phyloP scores from a whole-genome alignment of 1,140 invertebrate genomes.

The Euglossa dilemma region DNA sequence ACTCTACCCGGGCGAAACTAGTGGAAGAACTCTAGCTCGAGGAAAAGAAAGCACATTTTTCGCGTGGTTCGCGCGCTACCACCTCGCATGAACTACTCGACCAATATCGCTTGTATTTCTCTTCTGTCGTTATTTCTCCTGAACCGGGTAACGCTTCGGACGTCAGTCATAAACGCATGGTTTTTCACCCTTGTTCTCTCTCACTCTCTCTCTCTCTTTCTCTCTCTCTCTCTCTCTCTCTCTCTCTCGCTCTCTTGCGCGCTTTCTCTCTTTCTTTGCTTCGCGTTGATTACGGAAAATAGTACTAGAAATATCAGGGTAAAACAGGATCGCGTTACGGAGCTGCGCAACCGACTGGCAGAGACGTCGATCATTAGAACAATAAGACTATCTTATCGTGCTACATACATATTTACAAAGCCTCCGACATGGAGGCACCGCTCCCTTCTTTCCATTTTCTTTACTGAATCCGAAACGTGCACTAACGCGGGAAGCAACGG shows the following conservation, averaged over 20 bases:
- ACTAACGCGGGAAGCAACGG: slow-evolving; percentile 65
- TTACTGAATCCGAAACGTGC: slow-evolving; percentile 70
- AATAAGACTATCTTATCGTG: slow-evolving; percentile 81
- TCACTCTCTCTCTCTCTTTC: neutral
- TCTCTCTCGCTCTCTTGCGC: too few species aligned
- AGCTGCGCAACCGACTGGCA: slow-evolving; percentile 72
- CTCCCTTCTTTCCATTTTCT: slow-evolving; percentile 57
- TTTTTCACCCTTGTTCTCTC: neutral
- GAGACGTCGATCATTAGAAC: slow-evolving; percentile 79
- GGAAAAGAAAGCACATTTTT: neutral
- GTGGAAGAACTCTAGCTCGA: slow-evolving; percentile 41
- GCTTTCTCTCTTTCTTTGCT: neutral
- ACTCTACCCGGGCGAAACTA: slow-evolving; percentile 38
- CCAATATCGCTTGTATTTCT: neutral
- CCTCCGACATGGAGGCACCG: slow-evolving; percentile 65
- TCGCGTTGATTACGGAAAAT: slow-evolving; percentile 14
- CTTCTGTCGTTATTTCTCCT: neutral
- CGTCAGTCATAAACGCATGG: neutral
- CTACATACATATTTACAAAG: slow-evolving; percentile 82
- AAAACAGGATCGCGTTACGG: slow-evolving; percentile 61
- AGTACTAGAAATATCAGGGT: slow-evolving; percentile 19
- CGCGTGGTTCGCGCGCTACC: slow-evolving; percentile 14
- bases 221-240: neutral
- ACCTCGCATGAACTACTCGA: slow-evolving; percentile 28
- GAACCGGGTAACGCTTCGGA: neutral